Percentiles rank a stretch among this genome's conserved stretches.
These are phyloP conservation scores for Anthoscopus minutus DNA, from an alignment of 2,113 vertebrate species.

Conservation along the genomic window DNA sequence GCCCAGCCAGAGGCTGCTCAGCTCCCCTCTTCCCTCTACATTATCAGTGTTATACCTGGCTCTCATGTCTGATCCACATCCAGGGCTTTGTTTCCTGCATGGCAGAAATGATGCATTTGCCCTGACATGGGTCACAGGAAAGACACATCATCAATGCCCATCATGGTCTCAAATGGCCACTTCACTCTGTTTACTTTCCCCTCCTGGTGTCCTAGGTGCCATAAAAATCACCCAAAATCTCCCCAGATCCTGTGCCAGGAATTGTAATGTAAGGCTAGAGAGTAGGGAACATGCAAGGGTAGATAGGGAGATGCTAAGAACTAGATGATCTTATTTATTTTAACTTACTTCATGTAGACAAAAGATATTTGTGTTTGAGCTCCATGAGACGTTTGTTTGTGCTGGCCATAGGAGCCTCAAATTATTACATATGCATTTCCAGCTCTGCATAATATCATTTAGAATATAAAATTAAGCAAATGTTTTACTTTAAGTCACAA, in stretches of 20 bases:
- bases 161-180: background rate
- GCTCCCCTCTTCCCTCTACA: background rate
- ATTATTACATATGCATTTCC: background rate
- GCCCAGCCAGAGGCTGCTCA: background rate
- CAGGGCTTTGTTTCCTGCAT: background rate
- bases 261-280: background rate
- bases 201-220: background rate
- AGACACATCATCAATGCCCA: rapidly evolving
- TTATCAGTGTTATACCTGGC: background rate
- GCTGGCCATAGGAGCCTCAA: background rate
- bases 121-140: rapidly evolving
- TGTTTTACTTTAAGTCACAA: slow-evolving; percentile 39
- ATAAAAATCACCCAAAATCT: background rate
- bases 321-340: background rate
- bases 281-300: background rate
- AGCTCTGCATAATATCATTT: background rate
- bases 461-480: slow-evolving; percentile 15
- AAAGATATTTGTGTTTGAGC: background rate
- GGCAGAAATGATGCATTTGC: background rate
- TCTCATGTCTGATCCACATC: background rate
- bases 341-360: background rate
- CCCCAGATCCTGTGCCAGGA: background rate
- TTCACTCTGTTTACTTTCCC: background rate
- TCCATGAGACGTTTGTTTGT: background rate
- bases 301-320: background rate